Evolutionary conservation across 2,888 invertebrate species (phyloP).

Genomic region (Ormia ochracea): DNA sequence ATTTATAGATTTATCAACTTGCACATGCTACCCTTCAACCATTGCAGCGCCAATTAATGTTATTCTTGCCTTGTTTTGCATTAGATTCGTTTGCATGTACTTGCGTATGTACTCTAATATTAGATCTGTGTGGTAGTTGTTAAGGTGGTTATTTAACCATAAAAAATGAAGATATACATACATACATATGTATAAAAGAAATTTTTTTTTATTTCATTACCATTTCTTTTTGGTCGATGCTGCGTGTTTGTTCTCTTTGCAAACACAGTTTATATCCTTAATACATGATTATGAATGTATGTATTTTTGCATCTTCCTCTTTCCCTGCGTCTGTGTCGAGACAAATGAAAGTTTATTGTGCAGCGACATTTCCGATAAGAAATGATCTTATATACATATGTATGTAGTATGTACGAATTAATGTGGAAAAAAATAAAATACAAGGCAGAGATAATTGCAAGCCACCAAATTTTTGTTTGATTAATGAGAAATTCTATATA

Average conservation of each 20-base stretch:
- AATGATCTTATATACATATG: too few relatives aligned
- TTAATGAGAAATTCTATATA: too few relatives aligned
- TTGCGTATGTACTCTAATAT: too few relatives aligned
- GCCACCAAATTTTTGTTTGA: too few relatives aligned
- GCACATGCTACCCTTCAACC: constrained; percentile 55
- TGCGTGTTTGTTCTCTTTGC: constrained; percentile 36
- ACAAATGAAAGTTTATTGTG: constrained; percentile 3
- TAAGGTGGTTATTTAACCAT: constrained; percentile 50
- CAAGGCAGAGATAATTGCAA: neutral
- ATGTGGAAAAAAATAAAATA: neutral
- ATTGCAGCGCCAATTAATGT: constrained; percentile 40
- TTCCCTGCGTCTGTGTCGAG: constrained; percentile 13
- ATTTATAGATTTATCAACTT: constrained; percentile 41
- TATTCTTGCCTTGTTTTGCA: constrained; percentile 34
- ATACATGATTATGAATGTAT: too few relatives aligned
- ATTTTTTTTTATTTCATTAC: constrained; percentile 18
- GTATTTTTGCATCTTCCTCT: constrained; percentile 1
- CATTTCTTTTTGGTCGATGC: neutral
- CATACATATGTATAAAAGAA: constrained; percentile 21
- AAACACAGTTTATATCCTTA: constrained; percentile 12
- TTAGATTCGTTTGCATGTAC: constrained; percentile 12
- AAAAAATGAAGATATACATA: constrained; percentile 45
- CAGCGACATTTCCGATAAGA: constrained; percentile 22
- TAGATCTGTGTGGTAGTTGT: too few relatives aligned
- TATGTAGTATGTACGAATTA: too few relatives aligned